Evolutionary conservation across 2,797 vertebrate species (phyloP).

Genomic region (Taeniopygia guttata): DNA sequence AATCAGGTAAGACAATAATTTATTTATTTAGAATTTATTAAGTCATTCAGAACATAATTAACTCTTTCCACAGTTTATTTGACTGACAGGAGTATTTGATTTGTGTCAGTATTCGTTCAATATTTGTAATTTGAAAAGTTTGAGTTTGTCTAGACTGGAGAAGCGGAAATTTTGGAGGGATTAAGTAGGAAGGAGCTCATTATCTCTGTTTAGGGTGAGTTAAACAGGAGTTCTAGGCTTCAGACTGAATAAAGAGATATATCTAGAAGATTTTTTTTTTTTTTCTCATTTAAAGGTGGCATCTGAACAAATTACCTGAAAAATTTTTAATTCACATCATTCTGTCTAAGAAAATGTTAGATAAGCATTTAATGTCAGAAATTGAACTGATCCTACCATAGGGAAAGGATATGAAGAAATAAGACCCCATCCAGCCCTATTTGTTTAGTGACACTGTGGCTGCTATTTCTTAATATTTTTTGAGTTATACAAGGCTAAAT

Average conservation of each 20-base stretch:
- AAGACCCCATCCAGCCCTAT: background rate
- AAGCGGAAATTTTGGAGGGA: background rate
- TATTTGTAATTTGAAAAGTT: background rate
- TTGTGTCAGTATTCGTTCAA: background rate
- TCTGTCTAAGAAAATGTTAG: background rate
- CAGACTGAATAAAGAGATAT: background rate
- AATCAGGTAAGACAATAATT: conserved; percentile 6
- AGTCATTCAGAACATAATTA: background rate
- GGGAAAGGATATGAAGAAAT: background rate
- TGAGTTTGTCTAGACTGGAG: background rate
- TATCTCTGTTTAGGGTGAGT: background rate
- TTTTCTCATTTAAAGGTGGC: background rate
- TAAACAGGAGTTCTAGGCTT: background rate
- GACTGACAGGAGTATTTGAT: background rate
- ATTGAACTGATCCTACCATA: background rate
- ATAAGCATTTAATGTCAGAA: background rate
- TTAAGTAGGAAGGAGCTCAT: background rate
- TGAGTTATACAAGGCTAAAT: background rate
- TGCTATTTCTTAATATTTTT: background rate
- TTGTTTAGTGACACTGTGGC: background rate
- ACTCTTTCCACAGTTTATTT: background rate
- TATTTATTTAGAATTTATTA: background rate
- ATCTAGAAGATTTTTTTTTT: background rate
- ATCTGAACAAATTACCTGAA: background rate
- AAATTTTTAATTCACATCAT: background rate